Evolutionary conservation across 1,140 invertebrate species (phyloP).

Genomic region (Spodoptera litura): DNA sequence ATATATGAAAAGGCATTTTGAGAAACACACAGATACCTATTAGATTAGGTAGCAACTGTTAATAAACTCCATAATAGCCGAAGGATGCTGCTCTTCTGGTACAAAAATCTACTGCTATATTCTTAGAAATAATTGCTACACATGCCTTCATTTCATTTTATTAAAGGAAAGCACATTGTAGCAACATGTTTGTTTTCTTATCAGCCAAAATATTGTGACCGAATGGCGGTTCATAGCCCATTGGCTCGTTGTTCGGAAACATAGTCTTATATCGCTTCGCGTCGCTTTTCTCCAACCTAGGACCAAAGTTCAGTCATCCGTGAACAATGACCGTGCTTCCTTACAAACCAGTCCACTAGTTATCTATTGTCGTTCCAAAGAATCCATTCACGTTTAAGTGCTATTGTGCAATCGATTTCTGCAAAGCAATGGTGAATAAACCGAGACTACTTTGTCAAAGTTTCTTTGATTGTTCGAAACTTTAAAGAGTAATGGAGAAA

Average conservation of each 20-base stretch:
- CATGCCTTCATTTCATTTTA: too few relatives aligned
- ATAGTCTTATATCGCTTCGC: background rate
- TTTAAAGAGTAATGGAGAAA: background rate
- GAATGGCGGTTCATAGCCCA: too few relatives aligned
- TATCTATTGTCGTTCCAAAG: conserved; percentile 13
- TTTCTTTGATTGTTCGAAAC: background rate
- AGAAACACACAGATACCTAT: too few relatives aligned
- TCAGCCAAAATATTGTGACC: too few relatives aligned
- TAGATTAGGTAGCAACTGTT: too few relatives aligned
- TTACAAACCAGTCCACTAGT: conserved; percentile 27
- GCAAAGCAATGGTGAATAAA: conserved; percentile 2
- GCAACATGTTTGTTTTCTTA: too few relatives aligned
- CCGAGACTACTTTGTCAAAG: conserved; percentile 17
- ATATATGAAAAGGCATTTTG: too few relatives aligned
- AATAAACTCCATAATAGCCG: background rate
- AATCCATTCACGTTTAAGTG: conserved; percentile 7
- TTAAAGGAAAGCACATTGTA: too few relatives aligned
- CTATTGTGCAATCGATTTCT: conserved; percentile 29
- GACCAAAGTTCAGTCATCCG: conserved; percentile 11
- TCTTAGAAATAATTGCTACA: too few relatives aligned
- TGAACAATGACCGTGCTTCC: conserved; percentile 29
- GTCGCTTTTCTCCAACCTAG: background rate
- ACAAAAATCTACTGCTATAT: too few relatives aligned
- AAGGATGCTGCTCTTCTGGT: background rate
- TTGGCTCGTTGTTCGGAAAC: too few relatives aligned